These are phyloP conservation scores for Drosophila mulleri DNA, from an alignment of 2,888 invertebrate genomes.

Conservation along the genomic window DNA sequence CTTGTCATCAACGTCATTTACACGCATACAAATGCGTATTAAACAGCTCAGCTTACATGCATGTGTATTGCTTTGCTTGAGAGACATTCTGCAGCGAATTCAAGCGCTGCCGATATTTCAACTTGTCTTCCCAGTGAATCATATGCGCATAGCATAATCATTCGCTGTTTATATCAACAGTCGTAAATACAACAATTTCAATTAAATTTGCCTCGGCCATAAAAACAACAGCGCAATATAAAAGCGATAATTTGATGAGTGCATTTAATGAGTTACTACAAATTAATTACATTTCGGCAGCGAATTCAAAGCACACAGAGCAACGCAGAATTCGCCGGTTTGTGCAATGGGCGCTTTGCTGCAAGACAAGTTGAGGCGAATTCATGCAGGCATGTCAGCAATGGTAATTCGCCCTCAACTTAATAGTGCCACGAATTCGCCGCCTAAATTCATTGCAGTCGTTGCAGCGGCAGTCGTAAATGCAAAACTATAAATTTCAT, in stretches of 20 bases:
- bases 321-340: neutral
- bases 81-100: neutral
- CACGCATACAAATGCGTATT: neutral
- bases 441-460: conserved; percentile 13
- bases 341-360: neutral
- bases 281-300: neutral
- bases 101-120: neutral
- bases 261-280: neutral
- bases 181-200: neutral
- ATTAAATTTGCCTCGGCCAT: neutral
- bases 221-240: neutral
- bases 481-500: conserved; percentile 42
- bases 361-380: conserved; percentile 42
- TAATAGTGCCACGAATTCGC: conserved; percentile 13
- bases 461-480: conserved; percentile 24
- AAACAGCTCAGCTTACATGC: neutral
- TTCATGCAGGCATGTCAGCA: neutral
- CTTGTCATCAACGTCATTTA: neutral
- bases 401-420: conserved; percentile 12
- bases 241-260: neutral
- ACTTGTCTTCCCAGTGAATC: neutral
- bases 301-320: neutral
- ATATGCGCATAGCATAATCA: no score
- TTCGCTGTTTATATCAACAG: neutral
- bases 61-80: neutral